These are phyloP conservation scores for Amphimedon queenslandica DNA, from an alignment of 37 sponge, comb jelly and placozoan genomes.

Conservation along the genomic window DNA sequence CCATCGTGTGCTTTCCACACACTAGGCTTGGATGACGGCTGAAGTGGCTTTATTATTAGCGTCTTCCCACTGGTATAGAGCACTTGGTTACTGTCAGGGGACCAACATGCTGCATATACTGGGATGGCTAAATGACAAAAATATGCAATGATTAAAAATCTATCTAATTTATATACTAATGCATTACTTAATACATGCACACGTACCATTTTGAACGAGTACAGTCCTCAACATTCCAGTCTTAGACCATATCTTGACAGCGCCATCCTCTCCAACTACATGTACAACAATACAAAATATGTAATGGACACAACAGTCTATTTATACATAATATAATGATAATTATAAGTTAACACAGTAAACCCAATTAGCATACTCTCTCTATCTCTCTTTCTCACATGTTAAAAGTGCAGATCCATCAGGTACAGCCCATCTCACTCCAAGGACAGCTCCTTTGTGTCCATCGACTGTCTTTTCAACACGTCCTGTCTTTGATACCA, in stretches of 20 bases:
- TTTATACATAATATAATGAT: too few relatives aligned
- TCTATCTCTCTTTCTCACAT: slow-evolving; percentile 13
- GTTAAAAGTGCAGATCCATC: slow-evolving; percentile 87
- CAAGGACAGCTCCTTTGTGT: slow-evolving; percentile 94
- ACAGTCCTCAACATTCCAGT: slow-evolving; percentile 87
- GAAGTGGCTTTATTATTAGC: slow-evolving; percentile 84
- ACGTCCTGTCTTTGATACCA: slow-evolving; percentile 76
- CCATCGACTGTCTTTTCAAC: slow-evolving; percentile 91
- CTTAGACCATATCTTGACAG: slow-evolving; percentile 92
- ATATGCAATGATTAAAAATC: not conserved
- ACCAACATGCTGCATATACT: slow-evolving; percentile 86
- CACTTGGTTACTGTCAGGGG: slow-evolving; percentile 88
- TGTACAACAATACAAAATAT: not conserved
- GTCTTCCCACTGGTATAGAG: slow-evolving; percentile 77
- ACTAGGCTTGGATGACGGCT: slow-evolving; percentile 75
- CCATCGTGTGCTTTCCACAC: slow-evolving; percentile 98
- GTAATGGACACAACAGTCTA: too few relatives aligned
- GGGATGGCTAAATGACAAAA: slow-evolving; percentile 55
- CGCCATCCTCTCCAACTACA: slow-evolving; percentile 97
- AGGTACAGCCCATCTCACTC: slow-evolving; percentile 65
- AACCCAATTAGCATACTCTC: too few relatives aligned
- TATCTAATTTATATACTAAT: not conserved
- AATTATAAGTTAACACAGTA: too few relatives aligned
- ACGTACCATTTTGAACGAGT: slow-evolving; percentile 73
- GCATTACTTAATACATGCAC: not conserved